A percentile compares a stretch with the other conserved stretches of the same genome.
Evolutionary conservation across 2,797 vertebrate species (phyloP).

Genomic region (Neosilurus hyrtlii): DNA sequence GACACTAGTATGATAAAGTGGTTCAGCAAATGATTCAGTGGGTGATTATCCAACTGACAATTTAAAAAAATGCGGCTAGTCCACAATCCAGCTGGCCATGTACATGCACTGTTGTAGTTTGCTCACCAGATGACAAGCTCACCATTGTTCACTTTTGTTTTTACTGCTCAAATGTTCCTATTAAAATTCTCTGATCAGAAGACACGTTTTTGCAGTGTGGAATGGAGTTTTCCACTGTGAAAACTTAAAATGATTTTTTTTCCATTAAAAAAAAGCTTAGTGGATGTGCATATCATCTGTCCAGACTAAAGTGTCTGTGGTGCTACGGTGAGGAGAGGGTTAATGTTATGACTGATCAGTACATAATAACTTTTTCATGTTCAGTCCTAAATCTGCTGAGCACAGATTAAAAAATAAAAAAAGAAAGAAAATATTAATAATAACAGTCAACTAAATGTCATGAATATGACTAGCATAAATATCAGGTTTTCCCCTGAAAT

Average conservation of each 20-base stretch:
- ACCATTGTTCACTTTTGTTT: not conserved
- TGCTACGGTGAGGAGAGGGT: not conserved
- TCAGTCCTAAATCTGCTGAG: too few relatives aligned
- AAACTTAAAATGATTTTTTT: not conserved
- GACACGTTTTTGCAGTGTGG: not conserved
- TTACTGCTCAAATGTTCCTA: not conserved
- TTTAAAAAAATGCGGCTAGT: not conserved
- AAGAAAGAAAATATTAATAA: too few relatives aligned
- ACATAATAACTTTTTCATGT: too few relatives aligned
- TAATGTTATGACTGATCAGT: too few relatives aligned
- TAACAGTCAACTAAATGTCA: too few relatives aligned
- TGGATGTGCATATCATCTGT: not conserved
- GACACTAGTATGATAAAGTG: too few relatives aligned
- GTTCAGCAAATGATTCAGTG: too few relatives aligned
- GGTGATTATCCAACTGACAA: not conserved
- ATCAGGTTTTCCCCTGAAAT: too few relatives aligned
- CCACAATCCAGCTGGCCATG: too few relatives aligned
- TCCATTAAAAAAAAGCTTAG: not conserved
- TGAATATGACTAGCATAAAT: too few relatives aligned
- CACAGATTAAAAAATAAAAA: too few relatives aligned
- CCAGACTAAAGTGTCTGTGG: not conserved
- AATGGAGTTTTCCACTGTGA: not conserved
- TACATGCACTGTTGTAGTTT: not conserved
- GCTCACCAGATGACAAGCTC: not conserved
- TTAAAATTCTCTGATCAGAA: not conserved